A percentile compares a stretch with the other conserved stretches of the same genome.
Evolutionary conservation across 2,113 vertebrate genomes (phyloP).

Genomic region (Cryptotis parvus): DNA sequence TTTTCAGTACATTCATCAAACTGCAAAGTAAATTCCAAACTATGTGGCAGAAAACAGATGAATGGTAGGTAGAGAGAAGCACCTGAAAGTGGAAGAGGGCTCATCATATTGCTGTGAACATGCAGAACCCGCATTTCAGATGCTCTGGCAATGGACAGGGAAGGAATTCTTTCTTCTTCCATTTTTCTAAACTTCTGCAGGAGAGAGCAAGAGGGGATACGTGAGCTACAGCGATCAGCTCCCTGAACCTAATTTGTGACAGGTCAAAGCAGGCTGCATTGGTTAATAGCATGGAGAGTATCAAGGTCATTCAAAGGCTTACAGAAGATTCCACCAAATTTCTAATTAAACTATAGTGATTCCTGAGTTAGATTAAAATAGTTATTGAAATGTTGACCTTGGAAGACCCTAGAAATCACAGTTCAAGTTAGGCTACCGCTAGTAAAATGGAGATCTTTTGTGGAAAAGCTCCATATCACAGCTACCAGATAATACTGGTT

Average conservation of each 20-base stretch:
- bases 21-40: background rate
- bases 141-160: background rate
- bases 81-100: background rate
- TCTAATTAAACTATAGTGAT: background rate
- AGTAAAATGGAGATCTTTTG: background rate
- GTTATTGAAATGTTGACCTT: background rate
- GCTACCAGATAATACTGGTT: background rate
- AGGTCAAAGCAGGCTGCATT: background rate
- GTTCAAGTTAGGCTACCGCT: background rate
- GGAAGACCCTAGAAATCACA: background rate
- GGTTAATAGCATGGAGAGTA: background rate
- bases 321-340: background rate
- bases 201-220: background rate
- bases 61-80: background rate
- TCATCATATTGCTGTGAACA: background rate
- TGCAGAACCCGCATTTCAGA: background rate
- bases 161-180: background rate
- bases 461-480: background rate
- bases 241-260: background rate
- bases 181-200: background rate
- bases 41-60: background rate
- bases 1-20: background rate
- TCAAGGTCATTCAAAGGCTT: background rate
- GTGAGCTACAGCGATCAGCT: background rate
- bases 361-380: background rate